phyloP scores from a whole-genome alignment of 1,140 invertebrate genomes.

The Monochamus saltuarius region DNA sequence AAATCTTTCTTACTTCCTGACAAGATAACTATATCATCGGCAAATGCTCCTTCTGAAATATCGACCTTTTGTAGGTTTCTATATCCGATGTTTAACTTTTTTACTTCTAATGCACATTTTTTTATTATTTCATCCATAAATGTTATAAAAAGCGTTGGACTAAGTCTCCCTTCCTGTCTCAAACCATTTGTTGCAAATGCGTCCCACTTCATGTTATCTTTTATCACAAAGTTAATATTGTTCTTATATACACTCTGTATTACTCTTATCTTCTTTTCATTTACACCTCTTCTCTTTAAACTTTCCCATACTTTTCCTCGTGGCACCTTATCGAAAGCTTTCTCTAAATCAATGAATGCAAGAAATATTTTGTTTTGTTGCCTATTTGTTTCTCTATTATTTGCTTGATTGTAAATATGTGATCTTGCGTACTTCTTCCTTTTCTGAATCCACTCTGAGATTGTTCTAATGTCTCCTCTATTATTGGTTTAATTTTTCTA shows the following conservation, averaged over 20 bases:
- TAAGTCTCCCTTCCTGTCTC: neutral
- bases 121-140: conserved; percentile 7
- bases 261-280: neutral
- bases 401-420: neutral
- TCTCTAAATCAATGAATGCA: neutral
- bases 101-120: neutral
- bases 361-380: neutral
- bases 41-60: neutral
- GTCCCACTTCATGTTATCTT: neutral
- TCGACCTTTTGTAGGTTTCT: neutral
- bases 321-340: neutral
- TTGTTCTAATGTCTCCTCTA: neutral
- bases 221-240: neutral
- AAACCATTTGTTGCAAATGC: neutral
- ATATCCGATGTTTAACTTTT: neutral
- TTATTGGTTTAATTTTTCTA: too few species aligned
- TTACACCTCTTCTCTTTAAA: neutral
- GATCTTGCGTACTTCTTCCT: neutral
- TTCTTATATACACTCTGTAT: neutral
- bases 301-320: neutral
- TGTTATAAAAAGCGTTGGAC: neutral
- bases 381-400: neutral
- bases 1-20: neutral
- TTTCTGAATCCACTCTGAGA: conserved; percentile 3
- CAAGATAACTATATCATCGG: neutral